These are phyloP conservation scores for Psylliodes chrysocephalus DNA, from an alignment of 2,888 invertebrate genomes.

Conservation along the genomic window DNA sequence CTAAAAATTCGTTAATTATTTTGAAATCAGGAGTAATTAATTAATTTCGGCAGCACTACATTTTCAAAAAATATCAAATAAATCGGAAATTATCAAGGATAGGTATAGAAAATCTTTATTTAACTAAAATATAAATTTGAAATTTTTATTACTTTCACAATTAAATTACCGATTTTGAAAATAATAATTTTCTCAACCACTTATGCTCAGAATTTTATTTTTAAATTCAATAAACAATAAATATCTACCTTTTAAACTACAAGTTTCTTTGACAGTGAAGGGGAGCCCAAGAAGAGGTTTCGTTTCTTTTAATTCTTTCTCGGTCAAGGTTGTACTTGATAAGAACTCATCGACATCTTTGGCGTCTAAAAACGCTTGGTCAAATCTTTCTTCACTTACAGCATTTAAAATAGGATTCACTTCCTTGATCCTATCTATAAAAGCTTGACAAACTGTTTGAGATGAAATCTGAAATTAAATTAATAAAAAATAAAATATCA, in stretches of 20 bases:
- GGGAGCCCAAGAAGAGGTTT: constrained; percentile 84
- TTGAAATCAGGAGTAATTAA: too few species aligned
- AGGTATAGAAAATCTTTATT: too few species aligned
- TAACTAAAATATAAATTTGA: too few species aligned
- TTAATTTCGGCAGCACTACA: too few species aligned
- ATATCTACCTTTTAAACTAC: constrained; percentile 74
- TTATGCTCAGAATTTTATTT: too few species aligned
- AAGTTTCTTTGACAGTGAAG: constrained; percentile 83
- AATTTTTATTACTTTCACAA: neutral
- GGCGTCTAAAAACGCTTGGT: constrained; percentile 79
- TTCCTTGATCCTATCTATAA: constrained; percentile 80
- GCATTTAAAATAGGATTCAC: constrained; percentile 83
- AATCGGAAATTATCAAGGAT: too few species aligned
- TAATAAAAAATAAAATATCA: neutral
- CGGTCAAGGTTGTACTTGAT: constrained; percentile 42
- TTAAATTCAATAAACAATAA: neutral
- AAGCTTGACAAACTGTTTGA: constrained; percentile 76
- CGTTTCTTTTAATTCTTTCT: constrained; percentile 57
- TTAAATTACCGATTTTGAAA: too few species aligned
- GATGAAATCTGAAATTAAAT: constrained; percentile 71
- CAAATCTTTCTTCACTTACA: constrained; percentile 81
- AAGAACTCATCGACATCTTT: constrained; percentile 70
- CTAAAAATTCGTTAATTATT: too few species aligned
- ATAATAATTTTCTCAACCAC: too few species aligned
- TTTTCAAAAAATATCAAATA: too few species aligned